A percentile compares a stretch with the other conserved stretches of the same genome.
Conservation (phyloP, 2,113 vertebrate genomes). For the Cromileptes altivelis region DNA sequence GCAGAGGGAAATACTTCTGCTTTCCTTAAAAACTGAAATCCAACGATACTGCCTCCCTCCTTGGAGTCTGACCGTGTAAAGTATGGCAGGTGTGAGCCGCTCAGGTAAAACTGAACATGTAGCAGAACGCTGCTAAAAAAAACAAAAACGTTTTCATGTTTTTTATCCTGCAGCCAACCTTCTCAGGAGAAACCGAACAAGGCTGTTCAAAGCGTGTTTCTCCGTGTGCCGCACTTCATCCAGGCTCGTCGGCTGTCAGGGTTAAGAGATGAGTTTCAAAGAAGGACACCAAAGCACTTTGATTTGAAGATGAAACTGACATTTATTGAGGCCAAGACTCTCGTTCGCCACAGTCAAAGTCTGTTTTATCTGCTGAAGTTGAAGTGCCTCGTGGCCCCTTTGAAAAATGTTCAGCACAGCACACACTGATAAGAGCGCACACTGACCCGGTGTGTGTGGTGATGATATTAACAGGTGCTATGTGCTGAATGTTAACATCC, state of each 20-base stretch:
- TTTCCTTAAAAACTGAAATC: neutral
- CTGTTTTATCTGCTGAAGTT: slow-evolving; percentile 30
- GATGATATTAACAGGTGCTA: neutral
- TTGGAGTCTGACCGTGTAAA: neutral
- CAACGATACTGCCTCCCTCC: too few species aligned
- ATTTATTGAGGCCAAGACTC: slow-evolving; percentile 49
- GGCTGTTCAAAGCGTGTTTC: neutral
- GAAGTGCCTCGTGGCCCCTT: neutral
- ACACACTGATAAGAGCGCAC: slow-evolving; percentile 4
- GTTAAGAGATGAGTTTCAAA: slow-evolving; percentile 35
- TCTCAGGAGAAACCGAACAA: neutral
- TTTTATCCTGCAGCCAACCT: neutral
- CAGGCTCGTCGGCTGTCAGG: slow-evolving; percentile 9
- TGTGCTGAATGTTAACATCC: slow-evolving; percentile 9
- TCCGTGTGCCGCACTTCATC: neutral
- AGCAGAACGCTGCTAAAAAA: neutral
- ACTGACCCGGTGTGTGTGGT: neutral
- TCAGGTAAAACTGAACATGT: too few species aligned
- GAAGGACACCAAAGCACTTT: slow-evolving; percentile 27
- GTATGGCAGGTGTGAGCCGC: too few species aligned
- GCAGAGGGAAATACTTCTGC: neutral
- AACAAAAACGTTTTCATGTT: neutral
- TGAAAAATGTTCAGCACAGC: slow-evolving; percentile 9
- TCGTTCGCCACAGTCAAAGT: slow-evolving; percentile 5
- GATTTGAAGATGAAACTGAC: slow-evolving; percentile 50